Conservation (phyloP, 2,888 invertebrate species). For the Cylindroiulus punctatus region DNA sequence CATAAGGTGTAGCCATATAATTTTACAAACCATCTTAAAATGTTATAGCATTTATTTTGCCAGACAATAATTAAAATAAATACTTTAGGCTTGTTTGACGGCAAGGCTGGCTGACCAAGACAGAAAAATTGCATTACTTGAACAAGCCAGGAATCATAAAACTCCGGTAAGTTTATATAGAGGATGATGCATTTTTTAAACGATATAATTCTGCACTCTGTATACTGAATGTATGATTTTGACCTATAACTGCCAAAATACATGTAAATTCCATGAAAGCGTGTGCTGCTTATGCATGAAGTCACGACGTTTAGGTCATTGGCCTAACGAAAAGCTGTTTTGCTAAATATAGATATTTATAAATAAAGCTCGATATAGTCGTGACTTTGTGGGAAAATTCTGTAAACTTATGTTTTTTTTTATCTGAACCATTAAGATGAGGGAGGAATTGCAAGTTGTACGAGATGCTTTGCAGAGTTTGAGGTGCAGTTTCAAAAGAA, state of each 20-base stretch:
- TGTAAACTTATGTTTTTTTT: neutral
- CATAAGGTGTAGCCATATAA: no score
- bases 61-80: neutral
- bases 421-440: slow-evolving; percentile 56
- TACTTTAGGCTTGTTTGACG: slow-evolving; percentile 55
- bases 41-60: neutral
- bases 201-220: neutral
- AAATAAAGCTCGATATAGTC: neutral
- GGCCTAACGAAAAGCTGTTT: slow-evolving; percentile 4
- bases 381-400: neutral
- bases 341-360: neutral
- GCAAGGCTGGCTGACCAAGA: slow-evolving; percentile 58
- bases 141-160: slow-evolving; percentile 56
- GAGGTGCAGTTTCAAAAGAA: slow-evolving; percentile 64
- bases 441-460: slow-evolving; percentile 65
- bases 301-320: neutral
- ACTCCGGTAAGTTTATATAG: slow-evolving; percentile 52
- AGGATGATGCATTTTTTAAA: neutral
- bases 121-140: slow-evolving; percentile 56
- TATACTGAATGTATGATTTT: neutral
- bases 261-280: neutral
- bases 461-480: slow-evolving; percentile 66
- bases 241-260: neutral
- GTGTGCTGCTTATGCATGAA: neutral
- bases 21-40: neutral